Evolutionary conservation across 2,888 invertebrate species (phyloP), one percentile per base, ranked within the genome.

Genomic region (Rhodophaea formosa): DNA sequence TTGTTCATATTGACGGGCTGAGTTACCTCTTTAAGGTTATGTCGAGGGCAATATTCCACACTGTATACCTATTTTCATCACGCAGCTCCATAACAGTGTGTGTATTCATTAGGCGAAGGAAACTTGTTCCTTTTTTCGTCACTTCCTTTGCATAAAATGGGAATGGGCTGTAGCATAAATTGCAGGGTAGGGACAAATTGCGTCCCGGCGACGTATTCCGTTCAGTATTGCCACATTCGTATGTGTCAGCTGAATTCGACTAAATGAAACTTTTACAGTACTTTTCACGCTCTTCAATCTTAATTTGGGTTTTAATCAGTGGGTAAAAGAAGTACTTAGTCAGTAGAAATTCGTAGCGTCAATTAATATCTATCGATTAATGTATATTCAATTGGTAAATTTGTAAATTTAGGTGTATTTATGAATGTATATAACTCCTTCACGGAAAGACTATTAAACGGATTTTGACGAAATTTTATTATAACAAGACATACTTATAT

Each of bases 171-270:
- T 78, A 77, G 80, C 84, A 85, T 86, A 87, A 86, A 87, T 86
- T 86, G 82, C 79, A 75, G 80, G 84, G 81, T 75, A 69, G 79
- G 80, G 79, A 84, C 86, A 84, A 88, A 87, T 88, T 86, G 81
- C 83, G 83, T 81, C 80, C 78, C 67, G 68, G 82, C 82, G 84
- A 84, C 80, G 81, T 82, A 84, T 85, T 84, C 80, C 72, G 75
- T 74, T 74, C 75, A 73, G 80, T 76, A 79, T 76, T 74, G 73
- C 76, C 72, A 72, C 70, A 74, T 73, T 71, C 75, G 74, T 78
- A 75, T 77, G 75, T 77, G 79, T 79, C 78, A 75, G 75, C 72
- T 70, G 71, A 74, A 75, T 81, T 77, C 72, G 66, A 73, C 77
- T 73, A 80, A 84, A 86, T 85, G 77, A 86, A 86, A 84, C 80